Evolutionary conservation across 1,140 invertebrate species (phyloP), one percentile per base, ranked within the genome.

Genomic region (Ceratina calcarata): DNA sequence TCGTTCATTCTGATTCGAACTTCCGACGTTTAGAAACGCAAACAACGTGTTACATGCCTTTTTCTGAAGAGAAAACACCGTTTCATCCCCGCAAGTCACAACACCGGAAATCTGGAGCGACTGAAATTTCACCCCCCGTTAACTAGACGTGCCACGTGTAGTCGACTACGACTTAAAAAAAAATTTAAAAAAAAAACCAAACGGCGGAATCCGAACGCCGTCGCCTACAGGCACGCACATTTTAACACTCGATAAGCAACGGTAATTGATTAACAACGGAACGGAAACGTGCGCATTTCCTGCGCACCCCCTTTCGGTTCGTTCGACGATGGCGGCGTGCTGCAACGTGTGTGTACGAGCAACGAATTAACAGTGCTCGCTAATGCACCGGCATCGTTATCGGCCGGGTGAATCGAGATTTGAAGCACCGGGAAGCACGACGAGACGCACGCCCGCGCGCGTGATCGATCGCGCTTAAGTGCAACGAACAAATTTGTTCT

Each of bases 181-280:
- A 45, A 45, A 10, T 45, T 10, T 3, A 45, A 45, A 45, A 45
- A 45, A 45, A 7, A 49, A 68, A 69, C 22, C 24, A 66, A 20
- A 69, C 22, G 32, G 24, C 18, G 16, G 49, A 32, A 32, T 37
- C 32, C 8, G 6, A 45, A 4, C 24, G n/a, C 37, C 37, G 37
- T 4, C 12, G 45, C 6, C n/a, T 8, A 13, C 57, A 32, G 13
- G 20, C 58, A 49, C 16, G 49, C 60, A 22, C 72, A 8, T 51
- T 55, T 62, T 51, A 62, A 74, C 45, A 49, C 55, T 77, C 75
- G 75, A 77, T 68, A 70, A 77, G 57, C 57, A 60, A 1, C 45
- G 37, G 66, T 70, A 78, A 78, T 78, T 78, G 75, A 78, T 78
- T 78, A 78, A 78, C 75, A 78, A 70, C 66, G 27, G 57, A 77